These are phyloP conservation scores for Brachionus sp. DNA, from an alignment of 1,140 invertebrate species.

Conservation along the genomic window DNA sequence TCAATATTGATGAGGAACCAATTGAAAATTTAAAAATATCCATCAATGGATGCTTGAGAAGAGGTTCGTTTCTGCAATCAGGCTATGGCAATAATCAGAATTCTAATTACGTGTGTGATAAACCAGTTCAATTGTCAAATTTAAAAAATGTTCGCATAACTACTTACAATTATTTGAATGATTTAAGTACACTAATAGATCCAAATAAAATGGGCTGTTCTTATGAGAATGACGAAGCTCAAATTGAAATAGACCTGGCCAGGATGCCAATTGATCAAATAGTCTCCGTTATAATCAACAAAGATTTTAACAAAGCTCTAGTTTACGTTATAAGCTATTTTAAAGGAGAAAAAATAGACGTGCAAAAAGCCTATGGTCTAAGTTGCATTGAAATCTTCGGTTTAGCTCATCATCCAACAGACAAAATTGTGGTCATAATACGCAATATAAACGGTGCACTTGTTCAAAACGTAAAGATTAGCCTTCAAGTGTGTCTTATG, in stretches of 20 bases:
- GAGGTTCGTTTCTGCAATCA: background rate
- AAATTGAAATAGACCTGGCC: background rate
- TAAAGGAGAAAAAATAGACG: background rate
- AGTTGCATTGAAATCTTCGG: background rate
- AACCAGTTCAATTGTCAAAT: background rate
- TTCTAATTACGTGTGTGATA: background rate
- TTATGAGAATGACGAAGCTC: background rate
- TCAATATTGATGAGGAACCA: background rate
- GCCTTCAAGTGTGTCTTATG: background rate
- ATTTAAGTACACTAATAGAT: background rate
- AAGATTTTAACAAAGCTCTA: background rate
- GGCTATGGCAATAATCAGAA: background rate
- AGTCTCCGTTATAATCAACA: background rate
- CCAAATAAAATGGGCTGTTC: background rate
- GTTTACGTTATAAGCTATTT: background rate
- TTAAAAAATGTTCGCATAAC: background rate
- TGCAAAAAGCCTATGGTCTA: background rate
- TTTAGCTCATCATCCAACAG: background rate
- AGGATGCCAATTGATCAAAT: background rate
- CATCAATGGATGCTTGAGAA: background rate
- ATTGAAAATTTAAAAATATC: background rate
- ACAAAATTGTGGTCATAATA: constrained; percentile 15
- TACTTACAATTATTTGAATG: background rate
- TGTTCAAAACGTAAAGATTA: background rate
- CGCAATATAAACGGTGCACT: background rate